Percentiles rank a stretch among this genome's conserved stretches.
These are phyloP conservation scores for Apostichopus californicus DNA, from an alignment of 35 echinoderm and acorn worm species.

Conservation along the genomic window DNA sequence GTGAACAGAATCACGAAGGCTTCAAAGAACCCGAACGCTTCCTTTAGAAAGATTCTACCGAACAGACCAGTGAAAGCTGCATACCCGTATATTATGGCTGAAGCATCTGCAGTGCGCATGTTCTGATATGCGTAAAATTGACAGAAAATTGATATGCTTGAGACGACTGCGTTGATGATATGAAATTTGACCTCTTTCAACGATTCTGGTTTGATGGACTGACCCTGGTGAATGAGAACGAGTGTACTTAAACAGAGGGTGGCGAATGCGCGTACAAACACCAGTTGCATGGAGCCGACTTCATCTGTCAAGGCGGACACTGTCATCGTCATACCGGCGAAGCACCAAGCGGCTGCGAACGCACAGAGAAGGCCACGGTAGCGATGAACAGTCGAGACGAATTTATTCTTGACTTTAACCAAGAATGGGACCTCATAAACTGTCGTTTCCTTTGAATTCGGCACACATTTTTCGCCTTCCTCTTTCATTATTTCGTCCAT, in stretches of 20 bases:
- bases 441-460: neutral
- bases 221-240: slow-evolving; percentile 16
- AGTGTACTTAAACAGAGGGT: neutral
- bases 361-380: neutral
- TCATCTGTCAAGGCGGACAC: slow-evolving; percentile 13
- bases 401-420: neutral
- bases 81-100: slow-evolving; percentile 25
- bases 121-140: slow-evolving; percentile 35
- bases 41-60: slow-evolving; percentile 41
- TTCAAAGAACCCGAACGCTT: slow-evolving; percentile 22
- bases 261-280: slow-evolving; percentile 4
- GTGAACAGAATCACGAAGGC: slow-evolving; percentile 2
- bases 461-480: neutral
- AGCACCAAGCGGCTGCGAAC: slow-evolving; percentile 11
- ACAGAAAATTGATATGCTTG: slow-evolving; percentile 8
- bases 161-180: neutral
- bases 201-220: slow-evolving; percentile 5
- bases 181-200: slow-evolving; percentile 14
- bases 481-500: neutral
- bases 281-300: neutral
- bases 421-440: neutral
- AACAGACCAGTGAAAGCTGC: slow-evolving; percentile 17
- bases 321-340: slow-evolving; percentile 4
- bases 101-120: slow-evolving; percentile 37
- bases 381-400: neutral